Percentiles rank a stretch among this genome's conserved stretches.
Conservation (phyloP, 2,113 vertebrate genomes). For the Vidua chalybeata region DNA sequence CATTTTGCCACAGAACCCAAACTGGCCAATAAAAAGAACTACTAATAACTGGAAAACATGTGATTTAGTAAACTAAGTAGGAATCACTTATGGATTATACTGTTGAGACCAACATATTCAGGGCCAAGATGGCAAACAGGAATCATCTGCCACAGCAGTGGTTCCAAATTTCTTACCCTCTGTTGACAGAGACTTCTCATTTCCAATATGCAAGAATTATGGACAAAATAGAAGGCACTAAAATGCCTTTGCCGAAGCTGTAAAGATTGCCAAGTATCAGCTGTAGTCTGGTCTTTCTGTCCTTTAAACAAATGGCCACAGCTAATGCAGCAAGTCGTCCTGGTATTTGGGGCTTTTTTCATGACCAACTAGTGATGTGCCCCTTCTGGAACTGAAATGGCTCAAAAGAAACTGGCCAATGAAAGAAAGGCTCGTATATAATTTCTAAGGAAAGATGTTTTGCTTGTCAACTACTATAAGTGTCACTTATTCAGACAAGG, state of each 20-base stretch:
- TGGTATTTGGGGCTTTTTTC: neutral
- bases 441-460: neutral
- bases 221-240: neutral
- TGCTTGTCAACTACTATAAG: neutral
- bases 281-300: neutral
- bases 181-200: neutral
- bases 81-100: neutral
- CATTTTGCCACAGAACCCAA: neutral
- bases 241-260: neutral
- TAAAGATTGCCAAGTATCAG: neutral
- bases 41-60: neutral
- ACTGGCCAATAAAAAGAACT: neutral
- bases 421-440: neutral
- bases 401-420: neutral
- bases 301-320: neutral
- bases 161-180: slow-evolving; percentile 1
- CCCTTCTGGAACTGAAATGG: neutral
- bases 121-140: neutral
- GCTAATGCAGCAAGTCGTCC: neutral
- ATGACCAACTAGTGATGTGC: neutral
- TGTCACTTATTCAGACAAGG: neutral
- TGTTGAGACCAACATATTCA: neutral
- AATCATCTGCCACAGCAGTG: neutral
- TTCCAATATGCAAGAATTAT: neutral
- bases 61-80: neutral